These are phyloP conservation scores for Hapalemur alaotrensis DNA, from an alignment of 2,797 vertebrate genomes.

Conservation along the genomic window DNA sequence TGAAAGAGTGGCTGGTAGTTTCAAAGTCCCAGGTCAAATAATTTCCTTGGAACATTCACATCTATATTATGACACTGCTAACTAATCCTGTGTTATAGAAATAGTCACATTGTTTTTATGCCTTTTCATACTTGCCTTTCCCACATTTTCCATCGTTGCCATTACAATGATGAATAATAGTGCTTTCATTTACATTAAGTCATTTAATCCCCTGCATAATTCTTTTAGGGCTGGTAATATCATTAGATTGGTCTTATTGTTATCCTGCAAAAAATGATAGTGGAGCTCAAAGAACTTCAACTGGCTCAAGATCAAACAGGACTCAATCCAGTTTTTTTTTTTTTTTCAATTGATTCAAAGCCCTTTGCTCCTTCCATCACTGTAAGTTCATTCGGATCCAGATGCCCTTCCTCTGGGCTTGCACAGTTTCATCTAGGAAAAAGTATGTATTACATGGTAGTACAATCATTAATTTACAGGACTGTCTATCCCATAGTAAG, in stretches of 20 bases:
- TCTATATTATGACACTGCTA: background rate
- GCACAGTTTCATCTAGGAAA: background rate
- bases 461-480: background rate
- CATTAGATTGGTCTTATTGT: background rate
- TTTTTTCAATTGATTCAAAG: background rate
- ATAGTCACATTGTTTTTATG: background rate
- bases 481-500: background rate
- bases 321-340: background rate
- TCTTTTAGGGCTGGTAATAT: background rate
- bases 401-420: background rate
- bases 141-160: background rate
- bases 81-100: background rate
- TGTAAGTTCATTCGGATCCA: background rate
- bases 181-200: slow-evolving; percentile 19
- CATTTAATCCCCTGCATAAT: background rate
- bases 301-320: background rate
- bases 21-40: background rate
- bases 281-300: background rate
- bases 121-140: background rate
- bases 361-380: background rate
- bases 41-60: background rate
- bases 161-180: background rate
- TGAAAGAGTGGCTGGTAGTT: background rate
- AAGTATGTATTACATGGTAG: background rate
- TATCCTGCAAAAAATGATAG: background rate